A percentile compares a stretch with the other conserved stretches of the same genome.
phyloP scores from a whole-genome alignment of 2,888 invertebrate genomes.

The Cephus runcator region DNA sequence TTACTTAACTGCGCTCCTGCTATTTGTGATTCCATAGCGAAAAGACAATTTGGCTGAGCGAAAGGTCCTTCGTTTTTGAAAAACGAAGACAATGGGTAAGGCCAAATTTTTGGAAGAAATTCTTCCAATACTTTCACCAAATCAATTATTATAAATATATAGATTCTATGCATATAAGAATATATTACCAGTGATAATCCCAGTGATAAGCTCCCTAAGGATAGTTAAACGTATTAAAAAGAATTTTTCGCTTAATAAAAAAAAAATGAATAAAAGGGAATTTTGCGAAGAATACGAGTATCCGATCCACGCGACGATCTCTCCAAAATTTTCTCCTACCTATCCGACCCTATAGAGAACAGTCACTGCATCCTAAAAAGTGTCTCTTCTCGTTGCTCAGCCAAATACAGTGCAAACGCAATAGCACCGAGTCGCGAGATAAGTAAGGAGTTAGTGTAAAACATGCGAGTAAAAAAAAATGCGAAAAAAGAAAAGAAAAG shows the following conservation, averaged over 20 bases:
- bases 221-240: not conserved
- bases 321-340: not conserved
- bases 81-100: not conserved
- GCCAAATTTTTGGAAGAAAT: not conserved
- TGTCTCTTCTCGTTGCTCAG: not conserved
- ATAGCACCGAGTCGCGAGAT: not conserved
- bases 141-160: not conserved
- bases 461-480: not conserved
- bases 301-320: not conserved
- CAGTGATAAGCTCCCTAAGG: not conserved
- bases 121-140: not conserved
- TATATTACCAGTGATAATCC: not conserved
- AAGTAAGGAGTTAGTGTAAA: not conserved
- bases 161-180: not conserved
- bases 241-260: not conserved
- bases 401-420: not conserved
- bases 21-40: not conserved
- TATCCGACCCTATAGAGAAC: not conserved
- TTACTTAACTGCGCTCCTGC: not conserved
- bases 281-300: slow-evolving; percentile 7
- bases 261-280: slow-evolving; percentile 21
- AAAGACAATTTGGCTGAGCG: not conserved
- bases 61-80: not conserved
- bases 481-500: not conserved
- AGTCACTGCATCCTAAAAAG: not conserved